Evolutionary conservation across 1,140 invertebrate genomes (phyloP), one percentile per base, ranked within the genome.

Genomic region (Drosophila athabasca): DNA sequence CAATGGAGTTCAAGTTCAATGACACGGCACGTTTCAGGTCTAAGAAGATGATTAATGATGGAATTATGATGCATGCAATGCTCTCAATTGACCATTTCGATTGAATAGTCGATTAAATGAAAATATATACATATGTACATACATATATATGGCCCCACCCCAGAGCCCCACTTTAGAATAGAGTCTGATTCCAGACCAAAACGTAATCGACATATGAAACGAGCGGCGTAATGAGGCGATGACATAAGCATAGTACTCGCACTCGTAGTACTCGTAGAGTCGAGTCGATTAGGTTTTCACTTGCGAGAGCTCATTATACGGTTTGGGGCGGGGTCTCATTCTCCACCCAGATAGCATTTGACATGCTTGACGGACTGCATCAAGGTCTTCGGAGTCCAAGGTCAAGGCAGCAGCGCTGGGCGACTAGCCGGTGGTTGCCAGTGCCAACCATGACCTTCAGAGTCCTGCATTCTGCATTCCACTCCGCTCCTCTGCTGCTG

Each of bases 1-100:
- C 64, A 58, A 35, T 15, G 45, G 50, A 69, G 67, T 69, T 69
- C 67, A 69, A 69, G 67, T 69, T 69, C 67, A 69, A 69, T 58
- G 49, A 50, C 64, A 39, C 11, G 11, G 51, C 46, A 6, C n/a
- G 22, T 35, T 43, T 67, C 22, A 29, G 43, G 57, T 29, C 57
- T 41, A n/a, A 26, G 44, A 43, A 50, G 64, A 69, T 69, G 64
- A 69, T 69, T 69, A 58, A 69, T 55, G 67, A 44, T 6, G 26
- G 46, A 22, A 35, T 46, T 15, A n/a, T 29, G 11, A 58, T 31
- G 65, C 64, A 68, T 58, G 45, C 51, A 69, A 57, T 49, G 44
- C 44, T 69, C 66, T 35, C 35, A 31, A 69, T 69, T 57, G 68
- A 58, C 45, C 67, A 58, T 15, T 35, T 9, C 49, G 35, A 24